phyloP scores from a whole-genome alignment of 2,113 vertebrate genomes.

The Dolichallabes microphthalmus region DNA sequence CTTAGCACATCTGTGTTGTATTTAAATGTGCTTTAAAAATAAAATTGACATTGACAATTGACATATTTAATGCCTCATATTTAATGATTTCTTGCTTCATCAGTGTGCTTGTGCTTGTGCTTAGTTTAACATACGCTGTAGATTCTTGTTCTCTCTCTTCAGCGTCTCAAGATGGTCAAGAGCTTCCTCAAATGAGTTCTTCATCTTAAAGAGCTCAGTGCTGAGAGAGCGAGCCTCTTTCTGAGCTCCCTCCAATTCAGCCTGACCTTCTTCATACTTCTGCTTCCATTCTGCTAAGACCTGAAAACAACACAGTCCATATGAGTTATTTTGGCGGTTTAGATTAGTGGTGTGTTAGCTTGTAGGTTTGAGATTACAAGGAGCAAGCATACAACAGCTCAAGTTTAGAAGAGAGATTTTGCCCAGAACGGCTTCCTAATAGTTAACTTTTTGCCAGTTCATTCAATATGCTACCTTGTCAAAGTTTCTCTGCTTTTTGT shows the following conservation, averaged over 20 bases:
- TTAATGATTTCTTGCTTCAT: not conserved
- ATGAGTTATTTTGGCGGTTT: not conserved
- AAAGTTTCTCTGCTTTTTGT: too few species aligned
- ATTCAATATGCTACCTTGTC: too few species aligned
- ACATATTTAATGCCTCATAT: too few species aligned
- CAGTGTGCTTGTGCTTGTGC: not conserved
- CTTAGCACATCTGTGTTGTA: too few species aligned
- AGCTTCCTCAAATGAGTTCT: too few species aligned
- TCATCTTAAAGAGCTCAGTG: too few species aligned
- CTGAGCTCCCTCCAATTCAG: constrained; percentile 63
- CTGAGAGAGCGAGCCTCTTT: too few species aligned
- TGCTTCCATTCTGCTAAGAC: constrained; percentile 81
- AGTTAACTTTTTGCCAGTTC: constrained; percentile 60
- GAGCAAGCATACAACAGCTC: not conserved
- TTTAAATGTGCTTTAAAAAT: too few species aligned
- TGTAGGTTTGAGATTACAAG: not conserved
- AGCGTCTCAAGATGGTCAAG: too few species aligned
- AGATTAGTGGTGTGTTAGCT: not conserved
- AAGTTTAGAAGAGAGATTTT: not conserved
- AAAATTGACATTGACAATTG: too few species aligned
- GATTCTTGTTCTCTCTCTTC: too few species aligned
- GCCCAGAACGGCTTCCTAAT: not conserved
- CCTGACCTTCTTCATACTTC: constrained; percentile 76
- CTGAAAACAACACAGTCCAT: constrained; percentile 51
- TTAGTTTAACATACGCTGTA: not conserved